A percentile compares a stretch with the other conserved stretches of the same genome.
These are phyloP conservation scores for Araneus ventricosus DNA, from an alignment of 1,140 invertebrate genomes.

Conservation along the genomic window DNA sequence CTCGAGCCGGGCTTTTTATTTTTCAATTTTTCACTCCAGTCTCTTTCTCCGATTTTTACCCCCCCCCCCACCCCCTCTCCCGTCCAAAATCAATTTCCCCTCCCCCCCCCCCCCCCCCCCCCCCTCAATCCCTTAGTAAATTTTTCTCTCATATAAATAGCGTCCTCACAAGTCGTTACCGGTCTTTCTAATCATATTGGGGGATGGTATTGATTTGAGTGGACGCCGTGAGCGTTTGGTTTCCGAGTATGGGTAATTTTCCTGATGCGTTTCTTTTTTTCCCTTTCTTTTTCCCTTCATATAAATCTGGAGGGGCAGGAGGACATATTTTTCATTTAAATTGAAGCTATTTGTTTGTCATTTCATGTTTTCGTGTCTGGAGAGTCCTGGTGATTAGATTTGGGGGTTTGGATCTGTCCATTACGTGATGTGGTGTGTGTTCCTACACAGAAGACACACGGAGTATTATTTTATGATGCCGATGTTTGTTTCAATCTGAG, in stretches of 20 bases:
- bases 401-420: background rate
- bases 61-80: background rate
- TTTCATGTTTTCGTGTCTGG: slow-evolving; percentile 25
- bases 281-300: background rate
- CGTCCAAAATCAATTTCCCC: background rate
- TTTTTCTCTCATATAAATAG: slow-evolving; percentile 26
- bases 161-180: slow-evolving; percentile 15
- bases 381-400: background rate
- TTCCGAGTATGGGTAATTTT: background rate
- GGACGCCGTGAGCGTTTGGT: background rate
- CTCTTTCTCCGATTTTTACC: slow-evolving; percentile 28
- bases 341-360: slow-evolving; percentile 38
- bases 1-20: slow-evolving; percentile 27
- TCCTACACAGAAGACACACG: background rate
- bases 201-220: slow-evolving; percentile 23
- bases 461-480: background rate
- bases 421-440: background rate
- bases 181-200: slow-evolving; percentile 1
- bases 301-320: background rate
- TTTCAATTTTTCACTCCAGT: slow-evolving; percentile 53
- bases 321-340: slow-evolving; percentile 53
- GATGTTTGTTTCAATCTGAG: background rate
- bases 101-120: background rate
- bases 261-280: background rate
- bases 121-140: background rate